Base-by-base conservation (phyloP, 2,888 invertebrate genomes). In the Lobophora halterata region DNA sequence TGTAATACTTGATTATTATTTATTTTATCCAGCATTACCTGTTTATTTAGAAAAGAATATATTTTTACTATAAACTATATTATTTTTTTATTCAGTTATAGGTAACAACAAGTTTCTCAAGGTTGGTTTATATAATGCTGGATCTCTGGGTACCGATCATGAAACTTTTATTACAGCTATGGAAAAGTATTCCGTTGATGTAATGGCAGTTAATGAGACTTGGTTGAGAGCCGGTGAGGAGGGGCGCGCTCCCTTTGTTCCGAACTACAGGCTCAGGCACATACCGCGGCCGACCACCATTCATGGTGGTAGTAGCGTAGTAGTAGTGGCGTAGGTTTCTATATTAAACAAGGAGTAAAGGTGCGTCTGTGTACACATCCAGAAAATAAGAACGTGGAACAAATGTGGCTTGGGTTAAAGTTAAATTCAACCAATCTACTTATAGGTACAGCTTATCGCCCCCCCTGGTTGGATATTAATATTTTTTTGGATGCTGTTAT, bases 241-340 rank as follows among this genome's bases (percentile, higher is more conserved):
- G 3, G 10, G 19, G 10, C 6, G 4, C 3, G 20, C 12, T 3
- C 20, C 14, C 6, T 6, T 7, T 1, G 8, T 30, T 4, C 20
- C 30, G 2, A 19, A 10, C 2, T 37, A 37, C n/a, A 4, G 23
- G 1, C 16, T 37, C 3, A 16, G 14, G 1, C 30, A 37, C 11
- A 19, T 8, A 1, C 37, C 37, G 3, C 30, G 25, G 8, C 12
- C 14, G 5, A 14, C 14, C 14, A 3, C 3, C 14, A 14, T 14
- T 5, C 14, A 5, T 5, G 14, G 16, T 4, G 11, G 8, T 6
- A 20, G 38, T 10, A 31, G 53, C 0, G 49, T n/a, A n/a, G n/a
- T n/a, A n/a, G n/a, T n/a, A n/a, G 50, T 3, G 49, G 54, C 0
- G 47, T 49, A 4, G 54, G 41, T n/a, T 54, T 54, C 13, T 53